Base-by-base conservation (phyloP, 1,140 invertebrate species). In the Drosophila jambulina region DNA sequence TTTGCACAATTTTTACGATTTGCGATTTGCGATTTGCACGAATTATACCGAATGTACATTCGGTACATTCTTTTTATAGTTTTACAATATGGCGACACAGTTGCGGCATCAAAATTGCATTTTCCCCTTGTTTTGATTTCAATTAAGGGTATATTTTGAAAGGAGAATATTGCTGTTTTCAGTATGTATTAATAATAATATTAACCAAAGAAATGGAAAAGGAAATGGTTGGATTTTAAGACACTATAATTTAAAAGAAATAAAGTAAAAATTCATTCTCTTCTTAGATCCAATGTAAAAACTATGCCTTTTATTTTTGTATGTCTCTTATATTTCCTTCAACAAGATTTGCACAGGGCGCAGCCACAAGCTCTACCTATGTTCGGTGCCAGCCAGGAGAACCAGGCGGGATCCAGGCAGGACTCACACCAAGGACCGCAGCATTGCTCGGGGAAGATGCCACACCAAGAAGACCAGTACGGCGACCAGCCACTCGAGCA, bases 1-100 rank as follows among this genome's bases (percentile, higher is more conserved):
- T 84, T 85, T 77, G 82, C 78, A 29, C 74, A 75, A 78, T 81
- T 82, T 91, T 91, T 91, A 91, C 80, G 87, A 91, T 79, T 78
- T 43, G 77, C 80, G 87, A 91, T 79, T 78, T 43, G 77, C 72
- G 80, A 87, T 87, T 90, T 90, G 85, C 82, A 80, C 82, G 77
- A 86, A 87, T 91, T 87, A 91, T 72, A 43, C 62, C 29, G 48
- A 71, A 70, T 80, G 71, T 75, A 70, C 71, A 43, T 61, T 78
- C 43, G 51, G 56, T 5, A 46, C 21, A 46, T 65, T 60, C 36
- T 29, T 80, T 91, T 91, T 91, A 91, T 91, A 91, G 87, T 91
- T 91, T 87, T 75, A 84, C 87, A 91, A 91, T 82, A 87, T 87
- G 87, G 86, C 70, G 87, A 71, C 80, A 49, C 68, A 51, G 58